phyloP scores from a whole-genome alignment of 2,888 invertebrate species.

The Euproctis similis region DNA sequence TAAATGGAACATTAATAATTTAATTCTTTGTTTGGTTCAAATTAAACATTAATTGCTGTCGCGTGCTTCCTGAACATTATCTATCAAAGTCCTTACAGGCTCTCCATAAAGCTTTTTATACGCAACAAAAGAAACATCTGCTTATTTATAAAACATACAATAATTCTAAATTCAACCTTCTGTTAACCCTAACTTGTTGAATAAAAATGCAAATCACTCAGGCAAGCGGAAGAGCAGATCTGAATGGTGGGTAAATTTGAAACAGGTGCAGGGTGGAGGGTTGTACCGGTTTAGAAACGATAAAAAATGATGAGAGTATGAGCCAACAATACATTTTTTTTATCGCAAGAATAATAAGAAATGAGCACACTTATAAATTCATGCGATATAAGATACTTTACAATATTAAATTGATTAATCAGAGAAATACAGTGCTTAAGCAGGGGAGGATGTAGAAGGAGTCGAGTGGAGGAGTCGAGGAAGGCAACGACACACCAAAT shows the following conservation, averaged over 20 bases:
- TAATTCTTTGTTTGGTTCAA: too few relatives aligned
- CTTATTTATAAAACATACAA: slow-evolving; percentile 2
- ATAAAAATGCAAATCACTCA: slow-evolving; percentile 54
- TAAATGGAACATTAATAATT: too few relatives aligned
- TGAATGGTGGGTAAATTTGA: slow-evolving; percentile 53
- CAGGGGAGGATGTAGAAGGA: too few relatives aligned
- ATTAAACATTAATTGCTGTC: too few relatives aligned
- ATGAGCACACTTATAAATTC: too few relatives aligned
- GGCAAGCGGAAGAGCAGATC: slow-evolving; percentile 56
- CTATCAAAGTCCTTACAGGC: background rate
- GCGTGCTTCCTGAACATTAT: background rate
- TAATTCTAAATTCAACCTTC: slow-evolving; percentile 7
- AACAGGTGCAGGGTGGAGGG: slow-evolving; percentile 57
- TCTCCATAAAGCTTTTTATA: background rate
- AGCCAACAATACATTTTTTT: too few relatives aligned
- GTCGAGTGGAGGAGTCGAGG: too few relatives aligned
- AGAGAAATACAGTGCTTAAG: too few relatives aligned
- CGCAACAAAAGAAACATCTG: slow-evolving; percentile 4
- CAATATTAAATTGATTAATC: too few relatives aligned
- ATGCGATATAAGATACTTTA: too few relatives aligned
- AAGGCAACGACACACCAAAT: too few relatives aligned
- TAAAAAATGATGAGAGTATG: slow-evolving; percentile 23
- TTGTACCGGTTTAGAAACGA: slow-evolving; percentile 35
- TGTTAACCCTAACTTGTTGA: slow-evolving; percentile 37
- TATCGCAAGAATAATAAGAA: too few relatives aligned